These are phyloP conservation scores for Drosophila rellima DNA, from an alignment of 2,888 invertebrate species.

Conservation along the genomic window DNA sequence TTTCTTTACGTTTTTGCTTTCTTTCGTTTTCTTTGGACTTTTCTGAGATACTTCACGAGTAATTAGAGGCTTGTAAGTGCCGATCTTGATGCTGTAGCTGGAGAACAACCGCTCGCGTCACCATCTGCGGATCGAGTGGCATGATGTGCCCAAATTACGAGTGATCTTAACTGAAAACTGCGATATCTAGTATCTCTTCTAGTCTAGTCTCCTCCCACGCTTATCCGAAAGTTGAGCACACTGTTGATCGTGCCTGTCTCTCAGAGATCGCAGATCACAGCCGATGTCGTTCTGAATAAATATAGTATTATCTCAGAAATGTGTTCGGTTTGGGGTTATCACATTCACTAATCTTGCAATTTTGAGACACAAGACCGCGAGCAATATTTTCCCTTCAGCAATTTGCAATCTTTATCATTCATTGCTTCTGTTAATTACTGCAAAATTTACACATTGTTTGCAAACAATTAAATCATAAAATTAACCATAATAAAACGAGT, in stretches of 20 bases:
- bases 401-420: slow-evolving; percentile 39
- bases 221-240: slow-evolving; percentile 22
- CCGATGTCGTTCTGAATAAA: neutral
- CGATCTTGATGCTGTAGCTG: slow-evolving; percentile 24
- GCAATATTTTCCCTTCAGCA: slow-evolving; percentile 31
- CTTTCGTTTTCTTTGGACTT: slow-evolving; percentile 46
- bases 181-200: slow-evolving; percentile 14
- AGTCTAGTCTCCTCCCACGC: slow-evolving; percentile 17
- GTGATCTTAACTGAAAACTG: slow-evolving; percentile 69
- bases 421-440: slow-evolving; percentile 59
- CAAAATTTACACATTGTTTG: slow-evolving; percentile 64
- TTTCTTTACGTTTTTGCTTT: too few species aligned
- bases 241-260: slow-evolving; percentile 22
- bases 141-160: slow-evolving; percentile 51
- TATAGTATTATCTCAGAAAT: neutral
- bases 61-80: slow-evolving; percentile 43
- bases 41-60: slow-evolving; percentile 44
- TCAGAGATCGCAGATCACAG: slow-evolving; percentile 24
- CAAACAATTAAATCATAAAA: slow-evolving; percentile 39
- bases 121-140: slow-evolving; percentile 68
- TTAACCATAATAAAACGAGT: slow-evolving; percentile 9
- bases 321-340: slow-evolving; percentile 37
- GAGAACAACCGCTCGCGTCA: slow-evolving; percentile 66
- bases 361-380: slow-evolving; percentile 11
- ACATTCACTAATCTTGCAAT: slow-evolving; percentile 46